Conservation (phyloP, 1,140 invertebrate species). For the Tetramorium simillimum region DNA sequence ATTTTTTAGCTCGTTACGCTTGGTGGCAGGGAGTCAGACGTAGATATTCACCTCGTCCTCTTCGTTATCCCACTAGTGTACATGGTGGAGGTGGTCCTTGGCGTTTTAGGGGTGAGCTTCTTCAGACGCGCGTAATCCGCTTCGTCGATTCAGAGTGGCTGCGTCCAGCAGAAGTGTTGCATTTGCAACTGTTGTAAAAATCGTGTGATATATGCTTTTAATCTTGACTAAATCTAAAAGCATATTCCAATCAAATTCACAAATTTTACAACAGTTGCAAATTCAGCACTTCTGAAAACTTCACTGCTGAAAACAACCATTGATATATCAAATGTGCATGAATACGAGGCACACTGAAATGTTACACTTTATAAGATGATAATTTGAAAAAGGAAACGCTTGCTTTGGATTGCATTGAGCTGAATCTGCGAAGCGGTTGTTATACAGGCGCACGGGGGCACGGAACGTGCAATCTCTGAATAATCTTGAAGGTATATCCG, state of each 20-base stretch:
- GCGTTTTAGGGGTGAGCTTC: constrained; percentile 82
- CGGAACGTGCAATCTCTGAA: constrained; percentile 56
- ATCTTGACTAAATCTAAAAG: too few species aligned
- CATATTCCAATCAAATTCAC: too few species aligned
- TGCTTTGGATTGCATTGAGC: not conserved
- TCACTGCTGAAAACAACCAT: too few species aligned
- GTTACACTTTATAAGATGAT: not conserved
- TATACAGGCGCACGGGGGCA: constrained; percentile 10
- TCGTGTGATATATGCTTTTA: not conserved
- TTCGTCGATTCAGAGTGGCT: constrained; percentile 71
- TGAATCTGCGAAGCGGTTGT: constrained; percentile 70
- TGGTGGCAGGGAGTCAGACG: constrained; percentile 79
- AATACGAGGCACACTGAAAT: not conserved
- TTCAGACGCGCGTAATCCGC: constrained; percentile 60
- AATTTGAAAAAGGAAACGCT: not conserved
- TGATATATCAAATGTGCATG: not conserved
- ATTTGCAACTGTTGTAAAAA: too few species aligned
- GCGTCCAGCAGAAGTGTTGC: too few species aligned
- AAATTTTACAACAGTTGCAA: too few species aligned
- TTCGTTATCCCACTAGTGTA: constrained; percentile 77
- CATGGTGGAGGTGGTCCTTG: constrained; percentile 78
- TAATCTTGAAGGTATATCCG: constrained; percentile 68
- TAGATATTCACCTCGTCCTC: constrained; percentile 75
- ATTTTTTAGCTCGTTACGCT: constrained; percentile 83
- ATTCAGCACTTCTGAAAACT: too few species aligned